phyloP scores from a whole-genome alignment of 1,140 invertebrate species.

The Phortica variegata region DNA sequence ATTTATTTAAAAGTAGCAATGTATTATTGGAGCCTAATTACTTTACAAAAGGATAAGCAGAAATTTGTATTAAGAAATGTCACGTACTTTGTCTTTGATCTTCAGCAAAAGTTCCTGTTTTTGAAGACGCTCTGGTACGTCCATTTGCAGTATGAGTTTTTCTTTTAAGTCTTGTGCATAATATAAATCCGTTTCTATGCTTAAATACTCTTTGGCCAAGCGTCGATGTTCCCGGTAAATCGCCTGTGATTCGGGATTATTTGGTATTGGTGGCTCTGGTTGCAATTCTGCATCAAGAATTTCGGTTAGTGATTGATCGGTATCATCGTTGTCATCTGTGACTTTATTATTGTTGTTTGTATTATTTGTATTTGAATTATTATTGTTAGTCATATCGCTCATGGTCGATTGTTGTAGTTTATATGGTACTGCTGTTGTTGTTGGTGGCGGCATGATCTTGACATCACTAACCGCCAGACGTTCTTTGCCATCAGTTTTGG shows the following conservation, averaged over 20 bases:
- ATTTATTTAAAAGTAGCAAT: too few species aligned
- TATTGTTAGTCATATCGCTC: slow-evolving; percentile 9
- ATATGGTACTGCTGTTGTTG: slow-evolving; percentile 30
- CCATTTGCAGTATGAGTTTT: slow-evolving; percentile 46
- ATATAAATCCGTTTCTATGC: slow-evolving; percentile 59
- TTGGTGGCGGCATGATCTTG: slow-evolving; percentile 30
- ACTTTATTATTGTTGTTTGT: slow-evolving; percentile 11
- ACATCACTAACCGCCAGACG: slow-evolving; percentile 49
- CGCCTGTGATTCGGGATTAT: slow-evolving; percentile 72
- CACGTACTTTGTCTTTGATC: slow-evolving; percentile 40
- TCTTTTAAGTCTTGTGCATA: slow-evolving; percentile 51
- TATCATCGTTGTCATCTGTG: slow-evolving; percentile 59
- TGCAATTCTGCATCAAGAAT: slow-evolving; percentile 76
- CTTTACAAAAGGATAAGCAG: too few species aligned
- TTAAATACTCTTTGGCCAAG: slow-evolving; percentile 73
- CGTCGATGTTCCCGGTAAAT: slow-evolving; percentile 86
- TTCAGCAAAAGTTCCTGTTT: slow-evolving; percentile 44
- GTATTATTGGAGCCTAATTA: too few species aligned
- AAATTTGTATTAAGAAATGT: not conserved
- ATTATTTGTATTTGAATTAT: slow-evolving; percentile 1
- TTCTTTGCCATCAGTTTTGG: slow-evolving; percentile 53
- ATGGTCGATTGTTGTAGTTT: slow-evolving; percentile 32
- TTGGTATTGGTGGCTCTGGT: slow-evolving; percentile 77
- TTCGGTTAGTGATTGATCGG: slow-evolving; percentile 71
- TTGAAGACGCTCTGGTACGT: slow-evolving; percentile 36